Conservation (phyloP, 2,888 invertebrate species). For the Sepioteuthis lessoniana region DNA sequence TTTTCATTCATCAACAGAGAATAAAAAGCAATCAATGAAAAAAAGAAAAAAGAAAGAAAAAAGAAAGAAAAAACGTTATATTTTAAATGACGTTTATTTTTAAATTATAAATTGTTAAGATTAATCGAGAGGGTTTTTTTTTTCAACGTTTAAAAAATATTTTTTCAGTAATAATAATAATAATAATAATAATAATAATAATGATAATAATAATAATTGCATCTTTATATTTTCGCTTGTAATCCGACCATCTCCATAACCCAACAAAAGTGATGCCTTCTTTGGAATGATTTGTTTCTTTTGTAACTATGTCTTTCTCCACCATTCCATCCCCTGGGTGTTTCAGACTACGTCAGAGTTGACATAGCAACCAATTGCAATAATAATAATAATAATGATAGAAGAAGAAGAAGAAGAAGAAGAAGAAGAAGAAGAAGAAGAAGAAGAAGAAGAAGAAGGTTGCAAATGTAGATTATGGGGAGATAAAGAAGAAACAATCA, state of each 20-base stretch:
- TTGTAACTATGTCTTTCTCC: not conserved
- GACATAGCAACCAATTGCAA: slow-evolving; percentile 23
- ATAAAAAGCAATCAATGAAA: not conserved
- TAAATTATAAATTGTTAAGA: not conserved
- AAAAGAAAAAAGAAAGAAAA: not conserved
- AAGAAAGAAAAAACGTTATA: not conserved
- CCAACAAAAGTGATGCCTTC: not conserved
- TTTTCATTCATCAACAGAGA: not conserved
- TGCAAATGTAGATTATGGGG: no score
- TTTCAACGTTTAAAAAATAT: not conserved
- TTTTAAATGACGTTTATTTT: not conserved
- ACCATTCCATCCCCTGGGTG: not conserved
- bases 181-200: not conserved
- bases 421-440: no score
- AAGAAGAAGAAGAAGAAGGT: no score
- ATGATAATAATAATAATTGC: not conserved
- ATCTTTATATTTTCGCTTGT: not conserved
- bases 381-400: not conserved
- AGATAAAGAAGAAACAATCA: no score
- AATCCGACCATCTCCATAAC: not conserved
- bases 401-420: no score
- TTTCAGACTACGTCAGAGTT: slow-evolving; percentile 33
- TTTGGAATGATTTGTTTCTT: not conserved
- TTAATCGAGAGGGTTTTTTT: not conserved
- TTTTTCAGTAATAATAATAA: not conserved